phyloP scores from a whole-genome alignment of 2,113 vertebrate genomes.

The Brachirus orientalis region DNA sequence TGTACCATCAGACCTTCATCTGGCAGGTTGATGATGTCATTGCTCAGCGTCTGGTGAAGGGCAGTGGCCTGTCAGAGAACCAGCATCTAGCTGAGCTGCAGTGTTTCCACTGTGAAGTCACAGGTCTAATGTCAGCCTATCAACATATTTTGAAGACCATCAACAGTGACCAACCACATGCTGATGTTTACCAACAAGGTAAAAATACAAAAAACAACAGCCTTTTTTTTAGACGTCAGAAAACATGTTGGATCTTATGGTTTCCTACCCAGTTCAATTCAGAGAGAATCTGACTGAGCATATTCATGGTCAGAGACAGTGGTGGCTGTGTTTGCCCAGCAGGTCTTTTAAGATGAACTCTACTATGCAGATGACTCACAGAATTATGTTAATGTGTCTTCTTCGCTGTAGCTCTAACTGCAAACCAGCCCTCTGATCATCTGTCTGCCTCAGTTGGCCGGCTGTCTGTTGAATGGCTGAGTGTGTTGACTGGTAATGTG shows the following conservation, averaged over 20 bases:
- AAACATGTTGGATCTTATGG: too few species aligned
- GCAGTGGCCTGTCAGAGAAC: slow-evolving; percentile 68
- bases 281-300: too few species aligned
- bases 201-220: neutral
- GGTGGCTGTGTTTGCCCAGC: too few species aligned
- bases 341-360: too few species aligned
- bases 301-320: too few species aligned
- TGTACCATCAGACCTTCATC: slow-evolving; percentile 89
- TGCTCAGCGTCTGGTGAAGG: slow-evolving; percentile 73
- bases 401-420: too few species aligned
- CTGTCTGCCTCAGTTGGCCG: too few species aligned
- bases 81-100: slow-evolving; percentile 75
- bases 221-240: too few species aligned
- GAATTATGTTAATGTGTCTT: too few species aligned
- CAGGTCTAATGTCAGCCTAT: slow-evolving; percentile 81
- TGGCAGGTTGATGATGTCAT: slow-evolving; percentile 76
- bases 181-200: slow-evolving; percentile 90
- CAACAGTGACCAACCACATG: slow-evolving; percentile 86
- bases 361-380: too few species aligned
- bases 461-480: neutral
- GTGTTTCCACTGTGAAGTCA: slow-evolving; percentile 80
- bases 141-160: slow-evolving; percentile 80
- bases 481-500: neutral
- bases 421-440: too few species aligned
- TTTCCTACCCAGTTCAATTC: too few species aligned